These are phyloP conservation scores for Panopea generosa DNA, from an alignment of 2,888 invertebrate species.

Conservation along the genomic window DNA sequence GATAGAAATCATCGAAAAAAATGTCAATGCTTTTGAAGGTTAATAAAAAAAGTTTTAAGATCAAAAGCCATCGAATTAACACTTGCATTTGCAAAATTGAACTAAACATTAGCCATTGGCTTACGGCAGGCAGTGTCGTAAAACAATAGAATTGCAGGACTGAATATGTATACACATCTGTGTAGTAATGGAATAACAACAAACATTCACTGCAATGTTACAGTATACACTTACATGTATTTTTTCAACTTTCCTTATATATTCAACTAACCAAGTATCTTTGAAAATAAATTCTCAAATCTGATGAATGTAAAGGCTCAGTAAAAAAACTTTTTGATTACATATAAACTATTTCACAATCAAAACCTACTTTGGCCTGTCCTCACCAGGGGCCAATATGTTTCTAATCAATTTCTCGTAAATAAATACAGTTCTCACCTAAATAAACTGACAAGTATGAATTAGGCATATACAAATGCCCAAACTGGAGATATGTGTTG, in stretches of 20 bases:
- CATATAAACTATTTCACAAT: constrained; percentile 18
- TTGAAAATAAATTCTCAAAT: constrained; percentile 29
- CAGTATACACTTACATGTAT: constrained; percentile 40
- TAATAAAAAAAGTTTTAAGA: too few species aligned
- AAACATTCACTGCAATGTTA: constrained; percentile 15
- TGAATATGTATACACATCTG: too few species aligned
- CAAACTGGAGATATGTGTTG: constrained; percentile 12
- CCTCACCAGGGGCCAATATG: constrained; percentile 21
- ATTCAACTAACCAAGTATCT: constrained; percentile 17
- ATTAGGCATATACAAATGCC: constrained; percentile 6
- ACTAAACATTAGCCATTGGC: too few species aligned
- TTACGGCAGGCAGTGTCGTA: too few species aligned
- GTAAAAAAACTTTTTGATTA: constrained; percentile 7
- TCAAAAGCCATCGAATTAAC: too few species aligned
- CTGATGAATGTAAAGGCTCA: constrained; percentile 19
- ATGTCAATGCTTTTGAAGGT: too few species aligned
- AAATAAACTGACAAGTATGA: constrained; percentile 13
- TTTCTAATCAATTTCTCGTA: too few species aligned
- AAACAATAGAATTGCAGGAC: too few species aligned
- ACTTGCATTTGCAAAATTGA: too few species aligned
- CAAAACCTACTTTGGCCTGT: constrained; percentile 6
- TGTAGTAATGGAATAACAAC: too few species aligned
- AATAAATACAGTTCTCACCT: constrained; percentile 15
- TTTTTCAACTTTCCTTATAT: constrained; percentile 12
- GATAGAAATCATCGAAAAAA: too few species aligned